Evolutionary conservation across 1,140 invertebrate species (phyloP).

Genomic region (Drosophila arizonae): DNA sequence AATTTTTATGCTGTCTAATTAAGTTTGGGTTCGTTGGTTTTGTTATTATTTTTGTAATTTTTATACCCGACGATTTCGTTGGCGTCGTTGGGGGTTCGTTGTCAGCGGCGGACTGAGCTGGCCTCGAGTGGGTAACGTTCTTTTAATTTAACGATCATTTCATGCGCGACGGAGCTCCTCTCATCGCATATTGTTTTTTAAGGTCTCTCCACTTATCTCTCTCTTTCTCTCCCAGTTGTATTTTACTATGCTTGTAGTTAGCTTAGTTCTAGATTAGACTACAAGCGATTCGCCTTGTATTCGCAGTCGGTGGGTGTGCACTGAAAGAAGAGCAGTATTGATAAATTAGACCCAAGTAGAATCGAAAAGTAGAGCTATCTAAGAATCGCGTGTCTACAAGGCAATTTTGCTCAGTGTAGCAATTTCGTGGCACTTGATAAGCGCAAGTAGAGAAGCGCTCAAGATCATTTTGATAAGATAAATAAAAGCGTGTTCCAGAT

Average conservation of each 20-base stretch:
- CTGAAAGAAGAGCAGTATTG: conserved; percentile 51
- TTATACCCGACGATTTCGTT: conserved; percentile 53
- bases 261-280: conserved; percentile 57
- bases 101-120: conserved; percentile 71
- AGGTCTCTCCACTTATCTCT: conserved; percentile 1
- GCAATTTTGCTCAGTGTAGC: conserved; percentile 38
- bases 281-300: conserved; percentile 32
- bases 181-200: conserved; percentile 25
- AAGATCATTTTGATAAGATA: conserved; percentile 79
- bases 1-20: conserved; percentile 65
- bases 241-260: conserved; percentile 31
- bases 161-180: conserved; percentile 36
- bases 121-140: conserved; percentile 65
- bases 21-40: conserved; percentile 50
- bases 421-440: neutral
- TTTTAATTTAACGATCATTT: conserved; percentile 76
- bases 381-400: neutral
- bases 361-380: no score
- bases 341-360: neutral
- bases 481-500: conserved; percentile 51
- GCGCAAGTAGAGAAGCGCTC: conserved; percentile 38
- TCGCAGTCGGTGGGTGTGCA: conserved; percentile 25
- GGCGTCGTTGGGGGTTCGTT: conserved; percentile 68
- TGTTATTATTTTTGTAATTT: conserved; percentile 16
- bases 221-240: conserved; percentile 41